Evolutionary conservation across 2,797 vertebrate species (phyloP), one percentile per base, ranked within the genome.

Genomic region (Centroberyx gerrardi): DNA sequence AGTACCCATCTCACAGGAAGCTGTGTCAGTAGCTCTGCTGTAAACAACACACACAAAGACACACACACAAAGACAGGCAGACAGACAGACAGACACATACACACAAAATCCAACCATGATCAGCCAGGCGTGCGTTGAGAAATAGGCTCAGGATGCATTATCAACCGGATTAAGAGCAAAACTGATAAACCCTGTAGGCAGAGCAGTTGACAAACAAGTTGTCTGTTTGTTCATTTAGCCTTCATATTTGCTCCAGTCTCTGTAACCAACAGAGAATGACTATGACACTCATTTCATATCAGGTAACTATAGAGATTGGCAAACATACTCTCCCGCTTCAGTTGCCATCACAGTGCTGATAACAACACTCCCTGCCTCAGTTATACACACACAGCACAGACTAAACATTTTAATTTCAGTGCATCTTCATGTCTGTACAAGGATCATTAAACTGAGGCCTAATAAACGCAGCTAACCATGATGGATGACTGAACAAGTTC

Each of bases 261-360:
- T 44, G 71, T 68, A 84, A 62, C 70, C 54, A 55, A 69, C 67
- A 60, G 71, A 67, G 81, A 79, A 71, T 29, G 74, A 59, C 60
- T 69, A 73, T 31, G 72, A 83, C 87, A 66, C 84, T 87, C 83
- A 58, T 81, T 88, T 89, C 74, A 78, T 85, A 83, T 90, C 85
- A 87, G 85, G 88, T 84, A 85, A 88, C 88, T 62, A 71, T 29
- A 67, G 84, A 87, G 82, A 92, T 91, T 74, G 90, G 79, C 87
- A 78, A 90, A 88, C 78, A 85, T 33, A 0, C 72, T 53, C 72
- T 56, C 63, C 69, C n/a, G 76, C 81, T 77, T 74, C 56, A 12
- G 77, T 86, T 76, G 76, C 73, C 75, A 62, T 72, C 29, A 2
- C 68, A 17, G 63, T 44, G 2, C 69, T 49, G 81, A 90, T 90